Conservation (phyloP, 2,797 vertebrate genomes). For the Myotis findleyi region DNA sequence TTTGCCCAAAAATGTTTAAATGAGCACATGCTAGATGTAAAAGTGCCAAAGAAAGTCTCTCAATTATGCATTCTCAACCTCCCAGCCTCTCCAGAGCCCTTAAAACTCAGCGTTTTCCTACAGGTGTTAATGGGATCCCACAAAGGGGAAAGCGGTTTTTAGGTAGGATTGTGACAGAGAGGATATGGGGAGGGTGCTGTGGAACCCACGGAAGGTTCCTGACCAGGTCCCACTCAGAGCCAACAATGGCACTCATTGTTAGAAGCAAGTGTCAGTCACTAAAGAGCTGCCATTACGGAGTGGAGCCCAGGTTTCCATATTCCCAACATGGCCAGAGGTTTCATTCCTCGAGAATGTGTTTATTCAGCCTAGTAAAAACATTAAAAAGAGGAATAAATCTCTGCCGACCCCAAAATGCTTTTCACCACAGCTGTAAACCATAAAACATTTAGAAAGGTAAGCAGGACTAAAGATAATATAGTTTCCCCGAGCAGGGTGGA, state of each 20-base stretch:
- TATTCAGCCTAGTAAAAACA: conserved; percentile 91
- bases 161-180: conserved; percentile 36
- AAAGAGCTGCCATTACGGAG: conserved; percentile 22
- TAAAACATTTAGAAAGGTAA: conserved; percentile 83
- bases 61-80: neutral
- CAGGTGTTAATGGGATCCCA: conserved; percentile 65
- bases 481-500: neutral
- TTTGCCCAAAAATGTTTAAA: conserved; percentile 69
- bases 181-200: neutral
- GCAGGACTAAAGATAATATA: conserved; percentile 74
- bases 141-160: neutral
- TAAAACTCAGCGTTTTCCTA: conserved; percentile 3
- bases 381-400: conserved; percentile 86
- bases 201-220: conserved; percentile 77
- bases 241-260: conserved; percentile 85
- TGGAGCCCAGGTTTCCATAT: conserved; percentile 74
- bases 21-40: conserved; percentile 50
- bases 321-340: conserved; percentile 76
- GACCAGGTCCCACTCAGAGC: conserved; percentile 60
- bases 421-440: conserved; percentile 75
- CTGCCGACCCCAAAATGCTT: conserved; percentile 85
- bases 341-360: conserved; percentile 86
- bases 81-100: neutral
- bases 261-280: conserved; percentile 79
- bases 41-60: neutral